Base-by-base conservation (phyloP, 2,888 invertebrate genomes). In the Myathropa florea region DNA sequence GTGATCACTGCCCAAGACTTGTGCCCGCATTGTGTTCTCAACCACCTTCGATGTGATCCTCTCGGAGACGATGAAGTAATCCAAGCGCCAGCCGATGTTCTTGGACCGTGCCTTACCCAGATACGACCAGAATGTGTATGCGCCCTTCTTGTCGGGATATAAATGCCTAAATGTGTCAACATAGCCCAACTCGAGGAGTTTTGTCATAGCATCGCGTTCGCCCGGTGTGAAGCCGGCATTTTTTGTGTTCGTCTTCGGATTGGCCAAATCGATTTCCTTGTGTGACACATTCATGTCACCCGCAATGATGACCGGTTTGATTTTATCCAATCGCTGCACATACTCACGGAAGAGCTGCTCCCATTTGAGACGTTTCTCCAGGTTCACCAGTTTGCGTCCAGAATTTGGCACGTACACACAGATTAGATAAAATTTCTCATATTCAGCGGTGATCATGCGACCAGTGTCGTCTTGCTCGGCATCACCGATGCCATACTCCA, bases 221-320 rank as follows among this genome's bases (percentile, higher is more conserved):
- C 99, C 97, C 84, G 95, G 94, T 0, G 99, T 99, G 92, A 99
- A 99, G 3, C 99, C 99, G 30, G 99, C 98, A 91, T 96, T 98
- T 92, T 96, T 97, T 88, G 95, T 96, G 91, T 99, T 99, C 0
- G 95, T 94, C 92, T 98, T 98, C 0, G 99, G 99, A 93, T 99
- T 99, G 3, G 96, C 95, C 90, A 99, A 94, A 94, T 99, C 98
- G 91, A 99, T 98, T 94, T 98, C 98, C 88, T 95, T 93, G 92
- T 99, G 99, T 23, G 99, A 96, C 9, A 99, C 99, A 93, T 99
- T 99, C 95, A 99, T 95, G 92, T 99, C 99, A 0, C 99, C 99
- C 91, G 97, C 97, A 89, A 99, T 94, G 79, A 99, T 96, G 10
- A 99, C 97, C 9, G 99, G 98, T 91, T 99, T 99, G 89, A 96